These are phyloP conservation scores for Palaemon carinicauda DNA, from an alignment of 1,140 invertebrate genomes.

Conservation along the genomic window DNA sequence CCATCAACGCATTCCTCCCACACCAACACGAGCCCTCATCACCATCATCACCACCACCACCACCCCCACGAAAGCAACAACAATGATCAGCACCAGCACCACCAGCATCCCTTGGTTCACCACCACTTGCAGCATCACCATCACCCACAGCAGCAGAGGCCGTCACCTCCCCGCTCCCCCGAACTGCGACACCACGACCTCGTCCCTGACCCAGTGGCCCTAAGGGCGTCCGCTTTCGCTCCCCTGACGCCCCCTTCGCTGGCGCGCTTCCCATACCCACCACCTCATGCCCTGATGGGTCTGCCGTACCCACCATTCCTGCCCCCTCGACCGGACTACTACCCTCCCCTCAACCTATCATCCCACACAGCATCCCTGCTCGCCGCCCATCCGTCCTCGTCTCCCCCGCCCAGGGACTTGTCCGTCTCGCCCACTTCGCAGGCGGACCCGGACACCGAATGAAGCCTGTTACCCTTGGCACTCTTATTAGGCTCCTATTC, in stretches of 20 bases:
- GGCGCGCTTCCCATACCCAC: slow-evolving; percentile 54
- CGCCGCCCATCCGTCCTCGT: slow-evolving; percentile 34
- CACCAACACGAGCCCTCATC: neutral
- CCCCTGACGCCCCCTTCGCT: slow-evolving; percentile 44
- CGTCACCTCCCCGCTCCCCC: slow-evolving; percentile 18
- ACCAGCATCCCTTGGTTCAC: neutral
- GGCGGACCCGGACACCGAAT: slow-evolving; percentile 53
- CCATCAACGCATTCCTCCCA: neutral
- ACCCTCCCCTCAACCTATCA: slow-evolving; percentile 58
- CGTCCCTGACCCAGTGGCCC: slow-evolving; percentile 46
- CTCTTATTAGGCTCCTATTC: neutral
- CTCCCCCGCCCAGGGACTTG: slow-evolving; percentile 36
- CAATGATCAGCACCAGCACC: slow-evolving; percentile 13
- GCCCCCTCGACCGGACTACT: slow-evolving; percentile 58
- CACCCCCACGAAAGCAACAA: slow-evolving; percentile 28
- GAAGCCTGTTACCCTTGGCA: neutral
- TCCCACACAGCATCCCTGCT: slow-evolving; percentile 36
- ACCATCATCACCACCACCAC: slow-evolving; percentile 14
- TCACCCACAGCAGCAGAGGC: slow-evolving; percentile 30
- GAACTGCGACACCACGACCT: slow-evolving; percentile 48
- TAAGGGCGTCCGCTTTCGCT: slow-evolving; percentile 51
- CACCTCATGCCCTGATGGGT: slow-evolving; percentile 54
- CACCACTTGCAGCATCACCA: slow-evolving; percentile 29
- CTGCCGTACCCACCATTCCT: slow-evolving; percentile 57
- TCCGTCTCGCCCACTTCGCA: slow-evolving; percentile 54